These are phyloP conservation scores for Nothoprocta perdicaria DNA, from an alignment of 2,113 vertebrate species.

Conservation along the genomic window DNA sequence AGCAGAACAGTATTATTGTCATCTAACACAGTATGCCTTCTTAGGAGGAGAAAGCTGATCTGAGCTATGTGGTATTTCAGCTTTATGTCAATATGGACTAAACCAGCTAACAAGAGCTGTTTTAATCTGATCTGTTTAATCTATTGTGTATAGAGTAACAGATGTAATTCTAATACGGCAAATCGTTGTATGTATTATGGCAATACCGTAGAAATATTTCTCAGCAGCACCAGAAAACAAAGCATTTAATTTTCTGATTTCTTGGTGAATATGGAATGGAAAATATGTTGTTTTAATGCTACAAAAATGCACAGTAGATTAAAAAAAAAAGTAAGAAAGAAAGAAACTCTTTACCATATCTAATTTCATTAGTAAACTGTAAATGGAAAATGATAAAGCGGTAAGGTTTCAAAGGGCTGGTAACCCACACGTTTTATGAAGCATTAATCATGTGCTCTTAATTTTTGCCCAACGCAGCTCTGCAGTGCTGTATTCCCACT, in stretches of 20 bases:
- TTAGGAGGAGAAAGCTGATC: constrained; percentile 10
- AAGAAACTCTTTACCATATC: constrained; percentile 64
- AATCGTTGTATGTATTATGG: constrained; percentile 47
- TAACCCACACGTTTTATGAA: constrained; percentile 55
- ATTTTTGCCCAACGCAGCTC: constrained; percentile 52
- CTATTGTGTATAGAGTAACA: constrained; percentile 44
- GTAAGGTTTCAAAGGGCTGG: constrained; percentile 71
- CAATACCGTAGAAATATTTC: constrained; percentile 61
- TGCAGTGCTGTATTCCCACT: background rate
- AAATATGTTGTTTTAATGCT: constrained; percentile 79
- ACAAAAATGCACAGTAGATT: constrained; percentile 73
- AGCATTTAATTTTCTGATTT: constrained; percentile 76
- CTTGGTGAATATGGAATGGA: constrained; percentile 76
- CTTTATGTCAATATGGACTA: constrained; percentile 2
- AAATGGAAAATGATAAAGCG: constrained; percentile 75
- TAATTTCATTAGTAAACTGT: constrained; percentile 82
- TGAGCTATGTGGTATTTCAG: constrained; percentile 2
- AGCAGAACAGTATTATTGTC: background rate
- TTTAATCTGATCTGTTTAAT: constrained; percentile 23
- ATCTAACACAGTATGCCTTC: background rate
- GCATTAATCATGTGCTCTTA: constrained; percentile 72
- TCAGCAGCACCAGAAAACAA: constrained; percentile 30
- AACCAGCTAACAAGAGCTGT: constrained; percentile 30
- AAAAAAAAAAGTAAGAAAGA: background rate
- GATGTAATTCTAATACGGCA: constrained; percentile 40